Evolutionary conservation across 1,140 invertebrate species (phyloP).

Genomic region (Dermatophagoides farinae): DNA sequence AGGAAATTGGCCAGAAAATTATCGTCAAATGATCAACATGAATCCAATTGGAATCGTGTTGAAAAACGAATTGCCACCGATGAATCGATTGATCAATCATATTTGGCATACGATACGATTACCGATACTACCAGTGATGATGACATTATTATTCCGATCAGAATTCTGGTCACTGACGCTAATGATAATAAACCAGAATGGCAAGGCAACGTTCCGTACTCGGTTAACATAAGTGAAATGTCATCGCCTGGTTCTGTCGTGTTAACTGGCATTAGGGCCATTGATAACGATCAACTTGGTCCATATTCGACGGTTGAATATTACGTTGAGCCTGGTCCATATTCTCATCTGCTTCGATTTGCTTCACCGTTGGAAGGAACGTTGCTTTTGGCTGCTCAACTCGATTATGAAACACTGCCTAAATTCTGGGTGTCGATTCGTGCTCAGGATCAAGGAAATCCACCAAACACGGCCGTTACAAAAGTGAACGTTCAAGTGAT

Average conservation of each 20-base stretch:
- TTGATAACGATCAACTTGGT: conserved; percentile 66
- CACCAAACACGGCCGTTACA: conserved; percentile 49
- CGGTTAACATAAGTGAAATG: conserved; percentile 58
- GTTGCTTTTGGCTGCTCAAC: conserved; percentile 48
- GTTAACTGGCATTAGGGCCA: conserved; percentile 48
- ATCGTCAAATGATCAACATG: background rate
- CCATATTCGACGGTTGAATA: conserved; percentile 73
- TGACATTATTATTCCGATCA: conserved; percentile 55
- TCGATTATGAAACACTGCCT: conserved; percentile 61
- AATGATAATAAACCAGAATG: conserved; percentile 42
- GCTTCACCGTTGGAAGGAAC: conserved; percentile 65
- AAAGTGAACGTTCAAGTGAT: conserved; percentile 52
- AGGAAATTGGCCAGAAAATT: background rate
- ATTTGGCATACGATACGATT: background rate
- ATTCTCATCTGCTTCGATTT: conserved; percentile 60
- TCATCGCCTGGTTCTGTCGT: conserved; percentile 58
- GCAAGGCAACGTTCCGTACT: conserved; percentile 48
- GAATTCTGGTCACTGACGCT: conserved; percentile 70
- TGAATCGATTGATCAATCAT: background rate
- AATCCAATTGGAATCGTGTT: too few species aligned
- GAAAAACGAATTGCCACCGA: too few species aligned
- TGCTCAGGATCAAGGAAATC: conserved; percentile 54
- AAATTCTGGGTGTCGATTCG: conserved; percentile 57
- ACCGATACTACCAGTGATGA: conserved; percentile 36
- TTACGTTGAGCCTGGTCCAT: conserved; percentile 48